phyloP scores from a whole-genome alignment of 1,140 invertebrate species.

The Colletes latitarsis region DNA sequence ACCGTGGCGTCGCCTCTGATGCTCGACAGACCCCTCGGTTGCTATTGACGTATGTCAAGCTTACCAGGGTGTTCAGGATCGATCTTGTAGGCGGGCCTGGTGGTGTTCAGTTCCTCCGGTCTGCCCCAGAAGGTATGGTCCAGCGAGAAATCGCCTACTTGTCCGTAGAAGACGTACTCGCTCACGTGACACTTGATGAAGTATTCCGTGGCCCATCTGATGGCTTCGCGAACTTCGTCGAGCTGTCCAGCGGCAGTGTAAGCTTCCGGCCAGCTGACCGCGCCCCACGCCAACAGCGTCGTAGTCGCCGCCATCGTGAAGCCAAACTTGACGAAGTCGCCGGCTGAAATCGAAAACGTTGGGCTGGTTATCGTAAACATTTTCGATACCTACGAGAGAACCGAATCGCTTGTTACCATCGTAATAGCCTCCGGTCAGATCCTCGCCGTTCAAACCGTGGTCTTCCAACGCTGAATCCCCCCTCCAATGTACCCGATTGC shows the following conservation, averaged over 20 bases:
- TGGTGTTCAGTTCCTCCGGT: conserved; percentile 84
- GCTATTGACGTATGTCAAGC: no score
- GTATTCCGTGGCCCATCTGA: conserved; percentile 85
- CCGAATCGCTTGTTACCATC: conserved; percentile 79
- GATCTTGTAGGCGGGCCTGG: conserved; percentile 84
- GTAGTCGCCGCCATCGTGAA: conserved; percentile 85
- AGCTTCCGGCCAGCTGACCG: conserved; percentile 82
- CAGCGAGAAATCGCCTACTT: conserved; percentile 82
- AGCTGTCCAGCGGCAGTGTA: conserved; percentile 79
- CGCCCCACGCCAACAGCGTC: conserved; percentile 84
- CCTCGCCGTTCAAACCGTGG: conserved; percentile 81
- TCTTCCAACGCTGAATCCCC: conserved; percentile 84
- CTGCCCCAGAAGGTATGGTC: conserved; percentile 84
- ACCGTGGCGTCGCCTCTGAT: no score
- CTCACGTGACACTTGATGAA: conserved; percentile 84
- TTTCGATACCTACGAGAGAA: background rate
- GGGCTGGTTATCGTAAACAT: no score
- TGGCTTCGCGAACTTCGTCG: conserved; percentile 77
- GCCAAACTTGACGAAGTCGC: conserved; percentile 86
- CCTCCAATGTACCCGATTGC: conserved; percentile 83
- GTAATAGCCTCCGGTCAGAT: conserved; percentile 86
- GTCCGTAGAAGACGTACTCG: conserved; percentile 82
- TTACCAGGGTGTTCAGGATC: conserved; percentile 81
- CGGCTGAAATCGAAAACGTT: conserved; percentile 75
- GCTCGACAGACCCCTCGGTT: no score